A percentile compares a stretch with the other conserved stretches of the same genome.
These are phyloP conservation scores for Thereuonema tuberculata DNA, from an alignment of 1,140 invertebrate species.

Conservation along the genomic window DNA sequence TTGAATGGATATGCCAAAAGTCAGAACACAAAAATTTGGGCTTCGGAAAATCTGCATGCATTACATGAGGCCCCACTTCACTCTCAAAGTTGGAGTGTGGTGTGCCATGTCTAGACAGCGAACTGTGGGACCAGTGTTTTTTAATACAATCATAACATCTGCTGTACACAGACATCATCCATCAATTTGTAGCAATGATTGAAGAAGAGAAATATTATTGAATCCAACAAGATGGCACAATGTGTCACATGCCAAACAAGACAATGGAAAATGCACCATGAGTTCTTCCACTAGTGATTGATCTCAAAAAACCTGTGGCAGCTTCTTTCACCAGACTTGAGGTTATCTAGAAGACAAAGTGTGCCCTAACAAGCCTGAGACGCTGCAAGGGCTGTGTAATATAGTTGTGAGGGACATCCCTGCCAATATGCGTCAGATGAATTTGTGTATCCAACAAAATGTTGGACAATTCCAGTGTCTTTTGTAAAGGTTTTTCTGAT, in stretches of 20 bases:
- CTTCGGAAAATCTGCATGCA: slow-evolving; percentile 21
- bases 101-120: slow-evolving; percentile 26
- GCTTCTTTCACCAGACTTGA: not conserved
- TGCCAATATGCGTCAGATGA: not conserved
- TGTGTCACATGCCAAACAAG: not conserved
- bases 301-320: not conserved
- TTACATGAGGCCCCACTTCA: slow-evolving; percentile 26
- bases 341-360: not conserved
- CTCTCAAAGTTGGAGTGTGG: slow-evolving; percentile 27
- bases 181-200: not conserved
- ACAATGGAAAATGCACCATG: not conserved
- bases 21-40: slow-evolving; percentile 25
- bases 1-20: slow-evolving; percentile 21
- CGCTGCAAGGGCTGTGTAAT: not conserved
- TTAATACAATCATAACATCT: not conserved
- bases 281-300: not conserved
- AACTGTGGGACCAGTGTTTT: slow-evolving; percentile 22
- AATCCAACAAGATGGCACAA: not conserved
- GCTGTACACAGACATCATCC: not conserved
- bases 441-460: not conserved
- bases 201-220: not conserved
- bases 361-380: not conserved
- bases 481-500: not conserved
- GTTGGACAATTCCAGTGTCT: not conserved
- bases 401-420: not conserved